phyloP scores from a whole-genome alignment of 2,797 vertebrate species.

The Sebastes steindachneri region DNA sequence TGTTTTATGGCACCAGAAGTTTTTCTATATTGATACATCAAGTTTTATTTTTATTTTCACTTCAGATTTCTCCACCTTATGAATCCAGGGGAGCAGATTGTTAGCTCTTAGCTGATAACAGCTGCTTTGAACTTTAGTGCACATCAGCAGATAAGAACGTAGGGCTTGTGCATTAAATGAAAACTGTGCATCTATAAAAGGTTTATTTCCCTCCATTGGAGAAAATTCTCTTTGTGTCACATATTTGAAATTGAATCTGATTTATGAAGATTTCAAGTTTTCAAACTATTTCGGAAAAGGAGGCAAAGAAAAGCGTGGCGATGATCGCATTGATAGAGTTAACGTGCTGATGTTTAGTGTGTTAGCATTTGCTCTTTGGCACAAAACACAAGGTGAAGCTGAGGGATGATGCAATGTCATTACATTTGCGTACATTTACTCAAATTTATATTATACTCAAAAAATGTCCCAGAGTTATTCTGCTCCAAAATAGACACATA shows the following conservation, averaged over 20 bases:
- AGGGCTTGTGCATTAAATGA: neutral
- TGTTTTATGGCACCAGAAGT: neutral
- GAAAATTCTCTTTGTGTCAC: neutral
- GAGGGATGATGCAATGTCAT: neutral
- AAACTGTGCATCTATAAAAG: neutral
- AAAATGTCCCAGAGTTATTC: neutral
- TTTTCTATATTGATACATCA: neutral
- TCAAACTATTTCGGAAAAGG: no score
- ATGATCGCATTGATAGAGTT: neutral
- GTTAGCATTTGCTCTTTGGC: neutral
- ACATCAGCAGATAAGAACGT: neutral
- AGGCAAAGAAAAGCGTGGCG: rapidly evolving
- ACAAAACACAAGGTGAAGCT: neutral
- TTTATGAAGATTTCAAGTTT: neutral
- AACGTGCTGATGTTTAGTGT: neutral
- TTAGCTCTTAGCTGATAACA: neutral
- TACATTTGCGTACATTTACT: neutral
- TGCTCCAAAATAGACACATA: neutral
- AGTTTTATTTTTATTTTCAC: neutral
- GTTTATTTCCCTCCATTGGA: neutral
- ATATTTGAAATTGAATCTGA: neutral
- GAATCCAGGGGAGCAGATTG: neutral
- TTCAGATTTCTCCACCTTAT: neutral
- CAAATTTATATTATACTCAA: neutral
- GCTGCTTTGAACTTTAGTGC: neutral